Base-by-base conservation (phyloP, 2,113 vertebrate genomes). In the Plestiodon gilberti region DNA sequence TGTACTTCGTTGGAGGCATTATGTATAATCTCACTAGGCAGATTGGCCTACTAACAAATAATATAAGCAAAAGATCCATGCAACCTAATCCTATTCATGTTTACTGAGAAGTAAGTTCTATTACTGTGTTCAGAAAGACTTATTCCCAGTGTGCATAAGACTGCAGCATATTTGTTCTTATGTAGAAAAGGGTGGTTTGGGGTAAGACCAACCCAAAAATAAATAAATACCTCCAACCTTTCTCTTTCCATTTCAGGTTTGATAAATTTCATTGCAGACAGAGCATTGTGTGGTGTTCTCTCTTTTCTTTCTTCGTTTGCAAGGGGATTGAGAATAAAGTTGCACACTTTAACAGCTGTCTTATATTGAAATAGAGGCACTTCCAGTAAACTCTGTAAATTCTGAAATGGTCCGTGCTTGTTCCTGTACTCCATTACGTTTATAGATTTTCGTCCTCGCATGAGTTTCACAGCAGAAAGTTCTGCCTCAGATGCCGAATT, bases 321-420 rank as follows among this genome's bases (percentile, higher is more conserved):
- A 69, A 87, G 64, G 3, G 95, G 96, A 86, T 91, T 94, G 65
- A 98, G 90, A 69, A 97, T 97, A 25, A 96, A 95, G 88, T 96
- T 91, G 85, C 96, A 97, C 5, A 96, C 95, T 4, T 95, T 92
- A 35, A 96, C 52, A 0, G 92, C 88, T 62, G 95, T 97, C 92
- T 97, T 98, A 93, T 97, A 94, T 35, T 97, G 96, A 55, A 96
- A 94, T n/a, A 95, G 90, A 11, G 96, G 94, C 0, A 96, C 96
- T 15, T 96, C 95, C 15, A 95, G 88, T 81, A 96, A 93, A 85
- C 94, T 96, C 55, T 96, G 96, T 87, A 98, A 91, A 67, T 92
- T 96, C 61, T 84, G 93, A 87, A 97, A 97, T 0, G 97, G 97
- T 28, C 96, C 95, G 1, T 96, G 93, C 67, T 95, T 95, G 20